phyloP scores from a whole-genome alignment of 1,140 invertebrate genomes.

The Polypedilum pembai region DNA sequence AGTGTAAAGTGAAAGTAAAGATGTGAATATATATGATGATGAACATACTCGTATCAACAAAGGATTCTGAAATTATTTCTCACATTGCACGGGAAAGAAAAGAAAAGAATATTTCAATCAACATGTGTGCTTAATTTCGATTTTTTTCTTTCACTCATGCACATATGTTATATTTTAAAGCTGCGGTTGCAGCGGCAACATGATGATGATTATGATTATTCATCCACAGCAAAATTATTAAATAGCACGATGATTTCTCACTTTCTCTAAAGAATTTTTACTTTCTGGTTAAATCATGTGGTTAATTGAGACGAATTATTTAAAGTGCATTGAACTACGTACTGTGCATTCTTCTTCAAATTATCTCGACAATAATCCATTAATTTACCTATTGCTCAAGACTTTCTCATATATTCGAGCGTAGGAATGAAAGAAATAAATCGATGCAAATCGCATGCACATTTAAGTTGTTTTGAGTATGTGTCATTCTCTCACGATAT shows the following conservation, averaged over 20 bases:
- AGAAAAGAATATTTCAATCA: not conserved
- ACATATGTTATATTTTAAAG: not conserved
- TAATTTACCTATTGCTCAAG: not conserved
- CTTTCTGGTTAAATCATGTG: not conserved
- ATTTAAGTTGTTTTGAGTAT: too few species aligned
- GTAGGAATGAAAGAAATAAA: too few species aligned
- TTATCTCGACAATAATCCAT: too few species aligned
- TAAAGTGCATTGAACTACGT: not conserved
- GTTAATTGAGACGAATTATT: not conserved
- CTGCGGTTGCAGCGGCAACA: too few species aligned
- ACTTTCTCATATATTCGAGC: not conserved
- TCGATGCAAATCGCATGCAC: too few species aligned
- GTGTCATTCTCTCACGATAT: too few species aligned
- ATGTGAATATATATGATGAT: not conserved
- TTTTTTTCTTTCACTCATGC: not conserved
- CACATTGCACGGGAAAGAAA: not conserved
- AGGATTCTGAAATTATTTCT: not conserved
- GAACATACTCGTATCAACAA: not conserved
- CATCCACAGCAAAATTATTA: conserved; percentile 18
- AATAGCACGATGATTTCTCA: conserved; percentile 17
- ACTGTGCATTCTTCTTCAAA: not conserved
- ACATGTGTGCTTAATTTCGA: conserved; percentile 11
- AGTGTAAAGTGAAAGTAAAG: conserved; percentile 18
- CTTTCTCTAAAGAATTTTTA: conserved; percentile 19
- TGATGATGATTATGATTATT: not conserved